Conservation (phyloP, 2,888 invertebrate species). For the Leucophenga montana region DNA sequence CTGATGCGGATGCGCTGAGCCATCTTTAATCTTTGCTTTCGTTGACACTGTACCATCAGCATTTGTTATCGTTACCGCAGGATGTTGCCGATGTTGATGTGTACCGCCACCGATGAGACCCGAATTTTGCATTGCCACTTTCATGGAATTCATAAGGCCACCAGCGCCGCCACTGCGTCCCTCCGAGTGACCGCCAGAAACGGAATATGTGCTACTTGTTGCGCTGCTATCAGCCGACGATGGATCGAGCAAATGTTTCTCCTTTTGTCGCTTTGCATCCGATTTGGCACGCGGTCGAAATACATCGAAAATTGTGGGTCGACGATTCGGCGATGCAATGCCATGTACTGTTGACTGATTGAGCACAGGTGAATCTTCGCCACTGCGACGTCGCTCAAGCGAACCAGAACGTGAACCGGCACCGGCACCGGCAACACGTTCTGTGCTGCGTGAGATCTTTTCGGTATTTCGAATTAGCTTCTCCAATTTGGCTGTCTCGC, state of each 20-base stretch:
- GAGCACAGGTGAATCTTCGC: conserved; percentile 72
- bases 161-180: conserved; percentile 54
- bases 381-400: conserved; percentile 71
- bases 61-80: conserved; percentile 69
- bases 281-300: conserved; percentile 85
- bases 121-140: conserved; percentile 81
- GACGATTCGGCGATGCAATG: conserved; percentile 80
- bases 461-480: conserved; percentile 72
- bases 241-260: conserved; percentile 64
- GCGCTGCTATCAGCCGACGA: conserved; percentile 67
- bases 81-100: conserved; percentile 59
- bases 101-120: conserved; percentile 63
- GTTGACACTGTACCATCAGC: conserved; percentile 64
- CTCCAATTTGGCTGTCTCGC: conserved; percentile 72
- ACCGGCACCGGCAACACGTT: conserved; percentile 66
- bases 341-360: conserved; percentile 74
- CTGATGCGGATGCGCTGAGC: conserved; percentile 81
- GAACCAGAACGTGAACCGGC: conserved; percentile 71
- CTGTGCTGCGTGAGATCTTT: conserved; percentile 73
- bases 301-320: conserved; percentile 85
- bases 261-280: conserved; percentile 76
- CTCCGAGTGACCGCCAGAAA: conserved; percentile 50
- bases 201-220: conserved; percentile 66
- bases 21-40: conserved; percentile 76
- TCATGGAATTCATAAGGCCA: conserved; percentile 87